A percentile compares a stretch with the other conserved stretches of the same genome.
These are phyloP conservation scores for Reticulitermes lucifugus DNA, from an alignment of 2,888 invertebrate genomes.

Conservation along the genomic window DNA sequence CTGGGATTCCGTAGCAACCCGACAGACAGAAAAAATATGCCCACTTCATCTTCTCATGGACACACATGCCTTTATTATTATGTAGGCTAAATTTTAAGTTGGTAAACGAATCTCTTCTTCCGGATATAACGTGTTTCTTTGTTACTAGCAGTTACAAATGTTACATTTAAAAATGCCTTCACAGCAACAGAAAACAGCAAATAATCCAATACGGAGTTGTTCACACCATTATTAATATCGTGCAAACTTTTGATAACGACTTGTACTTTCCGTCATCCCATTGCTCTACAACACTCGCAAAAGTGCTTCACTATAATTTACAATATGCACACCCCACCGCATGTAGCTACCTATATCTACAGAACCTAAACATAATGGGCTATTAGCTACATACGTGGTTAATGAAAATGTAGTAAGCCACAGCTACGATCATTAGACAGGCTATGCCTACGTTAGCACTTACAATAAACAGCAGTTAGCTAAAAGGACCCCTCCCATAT, in stretches of 20 bases:
- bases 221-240: too few species aligned
- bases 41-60: too few species aligned
- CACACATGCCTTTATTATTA: too few species aligned
- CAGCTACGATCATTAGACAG: constrained; percentile 13
- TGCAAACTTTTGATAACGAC: background rate
- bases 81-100: too few species aligned
- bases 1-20: too few species aligned
- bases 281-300: background rate
- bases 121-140: too few species aligned
- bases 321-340: background rate
- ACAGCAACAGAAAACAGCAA: too few species aligned
- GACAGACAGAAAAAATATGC: too few species aligned
- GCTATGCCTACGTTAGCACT: constrained; percentile 17
- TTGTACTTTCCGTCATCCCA: background rate
- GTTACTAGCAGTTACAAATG: too few species aligned
- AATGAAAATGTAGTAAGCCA: constrained; percentile 36
- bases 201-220: too few species aligned
- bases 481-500: constrained; percentile 14
- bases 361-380: constrained; percentile 25
- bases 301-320: constrained; percentile 22
- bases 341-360: background rate
- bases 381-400: constrained; percentile 25
- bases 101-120: too few species aligned
- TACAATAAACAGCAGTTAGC: constrained; percentile 32
- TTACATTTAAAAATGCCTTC: too few species aligned